These are phyloP conservation scores for Oscheius sp. DNA, from an alignment of 2,888 invertebrate genomes.

Conservation along the genomic window DNA sequence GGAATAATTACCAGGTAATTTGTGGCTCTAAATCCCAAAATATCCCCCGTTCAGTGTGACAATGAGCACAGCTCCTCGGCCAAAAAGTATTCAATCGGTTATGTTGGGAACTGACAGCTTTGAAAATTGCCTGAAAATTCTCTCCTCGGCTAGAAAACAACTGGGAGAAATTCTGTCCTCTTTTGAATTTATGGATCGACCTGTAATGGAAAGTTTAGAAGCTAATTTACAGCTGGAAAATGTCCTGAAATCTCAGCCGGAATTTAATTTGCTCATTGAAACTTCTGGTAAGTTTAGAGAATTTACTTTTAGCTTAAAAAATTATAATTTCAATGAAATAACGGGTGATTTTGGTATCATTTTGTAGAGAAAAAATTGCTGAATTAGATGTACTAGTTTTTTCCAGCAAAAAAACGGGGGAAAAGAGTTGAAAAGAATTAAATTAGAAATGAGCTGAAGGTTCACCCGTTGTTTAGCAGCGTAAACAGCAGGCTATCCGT, in stretches of 20 bases:
- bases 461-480: too few relatives aligned
- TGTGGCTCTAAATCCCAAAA: not conserved
- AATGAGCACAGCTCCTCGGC: constrained; percentile 87
- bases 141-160: constrained; percentile 81
- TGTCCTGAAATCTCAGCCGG: constrained; percentile 51
- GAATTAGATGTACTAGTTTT: not conserved
- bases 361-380: too few relatives aligned
- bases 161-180: constrained; percentile 90
- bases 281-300: constrained; percentile 77
- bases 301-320: too few relatives aligned
- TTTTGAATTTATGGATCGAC: constrained; percentile 90
- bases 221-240: constrained; percentile 56
- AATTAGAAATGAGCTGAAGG: too few relatives aligned
- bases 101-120: constrained; percentile 82
- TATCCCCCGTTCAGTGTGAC: constrained; percentile 79
- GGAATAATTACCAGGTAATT: constrained; percentile 86
- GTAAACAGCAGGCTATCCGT: too few relatives aligned
- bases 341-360: too few relatives aligned
- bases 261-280: constrained; percentile 71
- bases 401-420: not conserved
- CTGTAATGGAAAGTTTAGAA: constrained; percentile 78
- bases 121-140: constrained; percentile 83
- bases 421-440: not conserved
- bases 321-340: too few relatives aligned
- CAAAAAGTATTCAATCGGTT: constrained; percentile 86